These are phyloP conservation scores for Pangasius larnaudii DNA, from an alignment of 2,797 vertebrate species.

Conservation along the genomic window DNA sequence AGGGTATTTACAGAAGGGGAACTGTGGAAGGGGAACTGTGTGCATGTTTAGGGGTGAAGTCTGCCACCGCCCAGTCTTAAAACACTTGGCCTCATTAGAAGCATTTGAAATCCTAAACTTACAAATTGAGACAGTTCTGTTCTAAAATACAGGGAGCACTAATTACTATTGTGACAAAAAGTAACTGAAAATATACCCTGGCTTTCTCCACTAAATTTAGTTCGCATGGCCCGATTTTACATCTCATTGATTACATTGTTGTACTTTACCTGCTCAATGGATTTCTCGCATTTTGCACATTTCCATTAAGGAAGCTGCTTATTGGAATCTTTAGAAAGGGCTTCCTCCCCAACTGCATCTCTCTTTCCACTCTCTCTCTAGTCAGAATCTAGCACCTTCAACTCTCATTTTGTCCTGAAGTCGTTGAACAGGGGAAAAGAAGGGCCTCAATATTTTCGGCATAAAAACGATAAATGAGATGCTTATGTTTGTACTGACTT, in stretches of 20 bases:
- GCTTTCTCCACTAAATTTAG: not conserved
- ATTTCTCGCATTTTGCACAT: conserved; percentile 12
- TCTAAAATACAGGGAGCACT: conserved; percentile 24
- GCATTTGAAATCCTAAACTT: conserved; percentile 7
- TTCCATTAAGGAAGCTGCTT: conserved; percentile 31
- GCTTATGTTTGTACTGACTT: not conserved
- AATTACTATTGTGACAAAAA: conserved; percentile 32
- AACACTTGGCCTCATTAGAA: conserved; percentile 14
- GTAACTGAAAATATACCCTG: conserved; percentile 35
- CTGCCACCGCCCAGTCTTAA: conserved; percentile 10
- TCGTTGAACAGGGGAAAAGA: not conserved
- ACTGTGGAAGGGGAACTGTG: not conserved
- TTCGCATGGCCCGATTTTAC: not conserved
- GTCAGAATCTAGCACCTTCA: not conserved
- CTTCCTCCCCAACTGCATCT: not conserved
- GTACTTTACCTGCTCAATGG: conserved; percentile 22
- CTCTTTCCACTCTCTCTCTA: not conserved
- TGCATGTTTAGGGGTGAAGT: conserved; percentile 34
- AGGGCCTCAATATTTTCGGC: not conserved
- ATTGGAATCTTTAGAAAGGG: not conserved
- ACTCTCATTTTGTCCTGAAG: not conserved
- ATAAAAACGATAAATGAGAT: not conserved
- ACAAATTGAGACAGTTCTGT: conserved; percentile 14
- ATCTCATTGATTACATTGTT: not conserved
- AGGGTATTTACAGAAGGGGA: conserved; percentile 50